These are phyloP conservation scores for Phrynocephalus guinanensis DNA, from an alignment of 2,797 vertebrate species.

Conservation along the genomic window DNA sequence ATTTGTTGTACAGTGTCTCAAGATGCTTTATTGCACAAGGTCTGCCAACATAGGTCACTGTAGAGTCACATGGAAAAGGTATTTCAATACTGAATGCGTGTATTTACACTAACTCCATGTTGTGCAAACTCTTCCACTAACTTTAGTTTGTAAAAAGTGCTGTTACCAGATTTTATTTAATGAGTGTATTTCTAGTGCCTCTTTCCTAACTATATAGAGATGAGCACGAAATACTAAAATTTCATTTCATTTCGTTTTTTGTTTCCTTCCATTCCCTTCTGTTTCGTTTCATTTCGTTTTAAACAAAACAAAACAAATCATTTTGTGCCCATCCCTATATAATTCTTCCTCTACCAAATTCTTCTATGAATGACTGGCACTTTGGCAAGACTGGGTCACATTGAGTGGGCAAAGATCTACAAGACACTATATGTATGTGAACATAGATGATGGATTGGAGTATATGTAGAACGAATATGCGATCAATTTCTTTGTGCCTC, in stretches of 20 bases:
- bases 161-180: background rate
- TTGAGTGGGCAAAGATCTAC: background rate
- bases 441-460: background rate
- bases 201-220: background rate
- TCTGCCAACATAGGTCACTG: background rate
- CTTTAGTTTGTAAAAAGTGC: background rate
- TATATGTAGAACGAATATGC: too few relatives aligned
- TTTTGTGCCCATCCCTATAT: too few relatives aligned
- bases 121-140: background rate
- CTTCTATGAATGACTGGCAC: background rate
- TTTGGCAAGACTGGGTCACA: background rate
- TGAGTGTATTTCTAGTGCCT: background rate
- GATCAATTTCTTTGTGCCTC: background rate
- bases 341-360: background rate
- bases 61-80: background rate
- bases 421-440: background rate
- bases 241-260: background rate
- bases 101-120: background rate
- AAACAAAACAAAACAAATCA: too few relatives aligned
- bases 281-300: background rate
- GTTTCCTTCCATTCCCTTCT: background rate
- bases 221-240: too few relatives aligned
- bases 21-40: background rate
- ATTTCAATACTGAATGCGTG: background rate
- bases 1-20: background rate